Evolutionary conservation across 1,140 invertebrate species (phyloP).

Genomic region (Stratiolaelaps scimitus): DNA sequence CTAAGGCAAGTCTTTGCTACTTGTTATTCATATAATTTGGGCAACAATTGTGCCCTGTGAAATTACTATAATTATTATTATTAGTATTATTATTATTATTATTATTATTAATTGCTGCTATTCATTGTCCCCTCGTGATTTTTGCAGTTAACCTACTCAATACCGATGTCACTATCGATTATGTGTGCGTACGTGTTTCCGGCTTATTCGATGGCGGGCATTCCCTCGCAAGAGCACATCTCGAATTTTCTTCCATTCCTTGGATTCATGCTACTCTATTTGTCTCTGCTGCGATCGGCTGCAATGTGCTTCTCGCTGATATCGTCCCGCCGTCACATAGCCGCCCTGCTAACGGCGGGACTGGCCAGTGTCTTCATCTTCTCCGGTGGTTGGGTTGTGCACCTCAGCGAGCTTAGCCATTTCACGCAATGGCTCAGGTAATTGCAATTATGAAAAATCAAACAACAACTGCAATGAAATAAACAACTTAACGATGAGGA

Average conservation of each 20-base stretch:
- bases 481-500: no score
- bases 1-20: no score
- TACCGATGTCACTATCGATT: constrained; percentile 51
- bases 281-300: constrained; percentile 56
- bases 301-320: constrained; percentile 55
- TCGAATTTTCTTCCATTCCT: constrained; percentile 59
- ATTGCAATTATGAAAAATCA: background rate
- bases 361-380: constrained; percentile 2
- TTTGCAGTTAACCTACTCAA: constrained; percentile 49
- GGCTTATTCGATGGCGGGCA: constrained; percentile 73
- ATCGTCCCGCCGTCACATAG: constrained; percentile 39
- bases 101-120: no score
- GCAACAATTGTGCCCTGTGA: no score
- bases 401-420: constrained; percentile 10
- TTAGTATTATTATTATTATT: no score
- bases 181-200: constrained; percentile 69
- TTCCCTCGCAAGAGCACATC: constrained; percentile 49
- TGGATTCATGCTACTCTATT: constrained; percentile 64
- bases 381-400: background rate
- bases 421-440: constrained; percentile 23
- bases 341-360: constrained; percentile 9
- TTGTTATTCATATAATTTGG: no score
- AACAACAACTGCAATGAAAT: background rate
- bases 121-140: constrained; percentile 25
- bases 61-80: no score